Percentiles rank a stretch among this genome's conserved stretches.
Conservation (phyloP, 1,140 invertebrate genomes). For the Conus betulinus region DNA sequence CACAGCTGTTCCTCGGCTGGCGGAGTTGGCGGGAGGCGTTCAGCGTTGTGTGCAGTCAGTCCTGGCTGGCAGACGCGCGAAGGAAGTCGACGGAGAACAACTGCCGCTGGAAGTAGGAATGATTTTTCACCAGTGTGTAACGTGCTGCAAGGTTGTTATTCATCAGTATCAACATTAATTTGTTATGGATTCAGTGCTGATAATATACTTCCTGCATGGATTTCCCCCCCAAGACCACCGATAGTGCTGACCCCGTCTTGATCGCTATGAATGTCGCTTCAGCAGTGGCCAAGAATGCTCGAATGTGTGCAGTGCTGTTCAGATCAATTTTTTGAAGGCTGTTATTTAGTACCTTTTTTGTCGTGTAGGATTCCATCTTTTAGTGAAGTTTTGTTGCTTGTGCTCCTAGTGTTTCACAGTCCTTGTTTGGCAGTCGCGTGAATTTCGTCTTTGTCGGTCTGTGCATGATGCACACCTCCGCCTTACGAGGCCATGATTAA, state of each 20-base stretch:
- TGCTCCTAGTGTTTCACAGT: too few relatives aligned
- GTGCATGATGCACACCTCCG: neutral
- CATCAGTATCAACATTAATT: neutral
- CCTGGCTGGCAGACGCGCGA: neutral
- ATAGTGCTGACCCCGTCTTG: too few relatives aligned
- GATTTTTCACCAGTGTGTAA: neutral
- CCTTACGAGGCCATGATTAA: conserved; percentile 9
- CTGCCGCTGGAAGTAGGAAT: neutral
- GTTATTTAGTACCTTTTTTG: too few relatives aligned
- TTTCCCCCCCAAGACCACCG: too few relatives aligned
- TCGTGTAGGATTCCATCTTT: too few relatives aligned
- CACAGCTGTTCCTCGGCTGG: neutral
- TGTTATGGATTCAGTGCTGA: neutral
- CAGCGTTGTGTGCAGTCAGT: neutral
- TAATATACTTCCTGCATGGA: neutral
- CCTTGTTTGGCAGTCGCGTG: neutral
- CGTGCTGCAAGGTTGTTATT: neutral
- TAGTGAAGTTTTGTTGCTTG: too few relatives aligned
- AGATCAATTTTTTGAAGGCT: too few relatives aligned
- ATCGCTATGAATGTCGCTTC: too few relatives aligned
- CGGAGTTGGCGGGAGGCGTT: conserved; percentile 19
- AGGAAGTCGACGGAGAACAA: neutral
- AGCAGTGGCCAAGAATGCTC: too few relatives aligned
- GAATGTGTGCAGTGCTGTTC: too few relatives aligned
- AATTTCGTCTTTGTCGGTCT: neutral